Conservation (phyloP, 2,888 invertebrate genomes). For the Leucoma salicis region DNA sequence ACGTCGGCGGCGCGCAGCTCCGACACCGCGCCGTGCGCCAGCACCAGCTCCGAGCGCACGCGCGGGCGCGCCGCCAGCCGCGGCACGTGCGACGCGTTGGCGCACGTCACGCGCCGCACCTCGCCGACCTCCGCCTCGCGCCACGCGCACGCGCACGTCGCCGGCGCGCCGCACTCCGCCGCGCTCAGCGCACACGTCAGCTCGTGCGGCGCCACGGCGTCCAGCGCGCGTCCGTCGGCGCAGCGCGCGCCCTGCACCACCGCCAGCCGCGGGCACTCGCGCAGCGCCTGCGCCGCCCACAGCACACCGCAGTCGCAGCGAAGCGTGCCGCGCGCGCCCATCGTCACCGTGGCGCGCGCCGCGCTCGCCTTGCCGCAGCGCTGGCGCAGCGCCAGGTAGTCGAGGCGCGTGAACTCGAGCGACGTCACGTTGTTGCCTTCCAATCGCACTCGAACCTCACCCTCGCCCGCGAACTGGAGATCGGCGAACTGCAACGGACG, state of each 20-base stretch:
- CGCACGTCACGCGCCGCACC: neutral
- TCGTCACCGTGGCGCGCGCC: constrained; percentile 1
- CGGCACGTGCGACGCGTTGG: neutral
- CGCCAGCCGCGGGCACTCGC: constrained; percentile 1
- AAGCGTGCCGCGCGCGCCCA: neutral
- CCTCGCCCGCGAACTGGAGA: constrained; percentile 9
- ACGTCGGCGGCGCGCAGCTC: constrained; percentile 10
- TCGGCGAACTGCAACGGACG: constrained; percentile 18
- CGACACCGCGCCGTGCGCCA: constrained; percentile 18
- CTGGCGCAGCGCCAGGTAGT: constrained; percentile 5
- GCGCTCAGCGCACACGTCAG: neutral
- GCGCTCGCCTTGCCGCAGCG: neutral
- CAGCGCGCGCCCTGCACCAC: neutral
- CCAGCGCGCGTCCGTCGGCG: constrained; percentile 1
- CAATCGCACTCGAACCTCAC: constrained; percentile 15
- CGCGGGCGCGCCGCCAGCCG: neutral
- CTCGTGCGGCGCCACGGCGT: neutral
- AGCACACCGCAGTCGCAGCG: constrained; percentile 25
- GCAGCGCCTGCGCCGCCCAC: constrained; percentile 6
- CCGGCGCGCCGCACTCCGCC: neutral
- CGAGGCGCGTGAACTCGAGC: constrained; percentile 9
- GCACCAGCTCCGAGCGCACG: constrained; percentile 8
- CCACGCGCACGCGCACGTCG: constrained; percentile 1
- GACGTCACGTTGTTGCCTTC: constrained; percentile 3
- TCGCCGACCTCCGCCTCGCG: neutral